These are phyloP conservation scores for Callaeas wilsoni DNA, from an alignment of 2,113 vertebrate species.

Conservation along the genomic window DNA sequence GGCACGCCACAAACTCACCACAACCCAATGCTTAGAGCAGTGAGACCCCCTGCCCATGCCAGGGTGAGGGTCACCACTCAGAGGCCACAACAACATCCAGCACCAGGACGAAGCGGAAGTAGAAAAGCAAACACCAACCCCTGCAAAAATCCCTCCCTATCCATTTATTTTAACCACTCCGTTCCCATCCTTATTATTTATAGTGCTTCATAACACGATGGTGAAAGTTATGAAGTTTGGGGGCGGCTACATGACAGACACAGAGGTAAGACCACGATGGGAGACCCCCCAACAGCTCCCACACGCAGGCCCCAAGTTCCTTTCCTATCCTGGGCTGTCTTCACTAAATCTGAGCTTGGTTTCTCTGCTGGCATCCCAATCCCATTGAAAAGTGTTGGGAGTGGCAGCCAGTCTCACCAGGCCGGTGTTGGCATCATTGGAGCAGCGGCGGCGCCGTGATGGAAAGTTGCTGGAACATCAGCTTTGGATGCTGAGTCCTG, in stretches of 20 bases:
- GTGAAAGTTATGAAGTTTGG: background rate
- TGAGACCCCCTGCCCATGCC: background rate
- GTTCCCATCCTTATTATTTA: background rate
- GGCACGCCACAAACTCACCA: background rate
- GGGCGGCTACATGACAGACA: background rate
- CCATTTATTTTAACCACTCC: background rate
- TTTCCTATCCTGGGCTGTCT: background rate
- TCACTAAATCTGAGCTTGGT: background rate
- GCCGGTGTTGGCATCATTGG: background rate
- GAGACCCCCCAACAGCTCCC: background rate
- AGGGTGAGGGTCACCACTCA: background rate
- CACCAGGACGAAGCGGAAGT: accelerated
- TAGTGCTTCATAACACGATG: accelerated
- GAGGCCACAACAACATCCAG: background rate
- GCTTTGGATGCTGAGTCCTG: slow-evolving; percentile 64
- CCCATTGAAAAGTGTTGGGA: background rate
- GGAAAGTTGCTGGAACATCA: slow-evolving; percentile 58
- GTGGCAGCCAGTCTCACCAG: background rate
- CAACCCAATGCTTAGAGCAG: background rate
- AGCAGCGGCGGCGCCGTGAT: background rate
- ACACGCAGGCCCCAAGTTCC: background rate
- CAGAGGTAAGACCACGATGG: background rate
- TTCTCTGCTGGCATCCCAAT: background rate
- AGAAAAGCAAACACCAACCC: background rate
- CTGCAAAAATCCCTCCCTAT: background rate